Base-by-base conservation (phyloP, 2,113 vertebrate species). In the Tyrannus savana region DNA sequence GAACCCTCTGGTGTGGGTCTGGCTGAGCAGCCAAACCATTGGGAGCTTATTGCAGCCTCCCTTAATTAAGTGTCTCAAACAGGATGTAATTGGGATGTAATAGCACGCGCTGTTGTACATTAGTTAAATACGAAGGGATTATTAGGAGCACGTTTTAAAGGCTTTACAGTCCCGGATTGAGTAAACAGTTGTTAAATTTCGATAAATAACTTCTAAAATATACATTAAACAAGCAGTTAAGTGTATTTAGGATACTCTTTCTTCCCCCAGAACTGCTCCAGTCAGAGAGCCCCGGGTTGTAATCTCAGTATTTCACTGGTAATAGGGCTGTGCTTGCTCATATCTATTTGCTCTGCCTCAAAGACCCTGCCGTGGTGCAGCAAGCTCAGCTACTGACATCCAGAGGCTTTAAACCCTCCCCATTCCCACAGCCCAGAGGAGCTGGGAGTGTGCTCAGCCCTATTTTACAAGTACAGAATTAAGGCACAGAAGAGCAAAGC, bases 51-150 rank as follows among this genome's bases (percentile, higher is more conserved):
- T 97, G 95, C 73, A 96, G 97, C 97, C 94, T 77, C 96, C 92
- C 97, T 98, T 97, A 98, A 98, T 97, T 97, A 97, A 97, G 93
- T 96, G 68, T 95, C 97, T 98, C 96, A 96, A 97, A 98, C 96
- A 97, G 96, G 96, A 96, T 97, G 97, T 98, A 98, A 98, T 98
- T 98, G 97, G 89, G 28, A 95, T 97, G 97, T 97, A 98, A 98
- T 95, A 97, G 97, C 93, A 93, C 92, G 95, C 64, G 7, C 97
- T 97, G 97, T 96, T 98, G 97, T 98, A 95, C 94, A 63, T 83
- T 69, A 96, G 96, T 93, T 95, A 97, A 98, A 97, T 97, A 97
- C 93, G 73, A 89, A 89, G 96, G 97, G 96, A 97, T 98, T 98
- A 97, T 98, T 98, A 97, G 91, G 97, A 97, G 97, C 89, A 95